A percentile compares a stretch with the other conserved stretches of the same genome.
Conservation (phyloP, 2,113 vertebrate genomes). For the Fukomys damarensis region DNA sequence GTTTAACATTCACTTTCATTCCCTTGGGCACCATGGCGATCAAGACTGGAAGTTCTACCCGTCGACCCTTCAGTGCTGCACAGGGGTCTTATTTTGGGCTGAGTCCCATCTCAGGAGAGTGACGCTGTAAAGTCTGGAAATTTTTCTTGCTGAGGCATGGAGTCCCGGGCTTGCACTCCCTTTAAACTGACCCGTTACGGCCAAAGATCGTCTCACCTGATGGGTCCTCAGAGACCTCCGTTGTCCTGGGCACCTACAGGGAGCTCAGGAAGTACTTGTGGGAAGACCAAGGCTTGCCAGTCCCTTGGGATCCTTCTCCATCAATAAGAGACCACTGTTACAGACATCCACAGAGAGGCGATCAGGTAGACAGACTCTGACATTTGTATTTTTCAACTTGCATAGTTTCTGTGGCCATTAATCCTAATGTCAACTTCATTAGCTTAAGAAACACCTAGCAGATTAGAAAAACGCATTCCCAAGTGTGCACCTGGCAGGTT, state of each 20-base stretch:
- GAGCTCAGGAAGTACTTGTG: background rate
- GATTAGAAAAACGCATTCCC: background rate
- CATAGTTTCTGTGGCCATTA: background rate
- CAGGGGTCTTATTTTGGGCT: background rate
- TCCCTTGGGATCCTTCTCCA: background rate
- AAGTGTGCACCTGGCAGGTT: accelerated
- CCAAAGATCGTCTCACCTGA: background rate
- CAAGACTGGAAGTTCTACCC: background rate
- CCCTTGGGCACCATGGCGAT: background rate
- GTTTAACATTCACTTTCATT: background rate
- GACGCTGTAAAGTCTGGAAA: accelerated
- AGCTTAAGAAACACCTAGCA: background rate
- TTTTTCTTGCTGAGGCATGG: accelerated
- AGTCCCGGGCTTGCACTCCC: background rate
- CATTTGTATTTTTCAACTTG: background rate
- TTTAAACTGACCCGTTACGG: background rate
- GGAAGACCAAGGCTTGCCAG: background rate
- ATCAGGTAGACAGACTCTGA: background rate
- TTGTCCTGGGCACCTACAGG: background rate
- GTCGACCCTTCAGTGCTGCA: background rate
- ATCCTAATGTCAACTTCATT: background rate
- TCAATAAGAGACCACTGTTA: background rate
- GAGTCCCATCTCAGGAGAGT: too few relatives aligned
- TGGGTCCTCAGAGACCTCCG: background rate
- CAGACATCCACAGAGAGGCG: background rate